Evolutionary conservation across 2,797 vertebrate genomes (phyloP).

Genomic region (Cottoperca gobio): DNA sequence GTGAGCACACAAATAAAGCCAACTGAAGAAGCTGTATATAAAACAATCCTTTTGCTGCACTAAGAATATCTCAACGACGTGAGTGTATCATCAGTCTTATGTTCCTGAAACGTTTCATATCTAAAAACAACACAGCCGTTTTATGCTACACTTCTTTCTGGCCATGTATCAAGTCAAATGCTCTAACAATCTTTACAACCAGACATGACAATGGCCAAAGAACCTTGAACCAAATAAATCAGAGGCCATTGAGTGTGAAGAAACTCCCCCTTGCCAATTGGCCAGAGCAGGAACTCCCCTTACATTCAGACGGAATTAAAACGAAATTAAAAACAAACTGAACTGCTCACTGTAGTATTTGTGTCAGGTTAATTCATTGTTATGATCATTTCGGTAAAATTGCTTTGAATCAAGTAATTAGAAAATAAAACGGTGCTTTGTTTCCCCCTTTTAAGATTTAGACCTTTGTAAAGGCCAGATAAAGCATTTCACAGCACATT

Average conservation of each 20-base stretch:
- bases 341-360: neutral
- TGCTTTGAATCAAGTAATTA: neutral
- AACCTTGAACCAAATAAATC: slow-evolving; percentile 2
- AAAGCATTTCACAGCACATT: neutral
- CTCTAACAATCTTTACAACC: neutral
- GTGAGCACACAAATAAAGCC: too few species aligned
- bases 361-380: too few species aligned
- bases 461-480: neutral
- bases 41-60: neutral
- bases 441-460: neutral
- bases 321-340: neutral
- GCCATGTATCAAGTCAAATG: neutral
- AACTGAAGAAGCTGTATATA: neutral
- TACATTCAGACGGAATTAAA: neutral
- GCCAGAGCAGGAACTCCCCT: slow-evolving; percentile 54
- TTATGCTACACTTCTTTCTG: neutral
- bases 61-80: neutral
- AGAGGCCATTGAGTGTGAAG: neutral
- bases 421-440: neutral
- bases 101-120: neutral
- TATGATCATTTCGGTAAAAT: neutral
- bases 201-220: neutral
- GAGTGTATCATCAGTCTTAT: neutral
- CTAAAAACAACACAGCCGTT: neutral
- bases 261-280: slow-evolving; percentile 49